Base-by-base conservation (phyloP, 2,888 invertebrate genomes). In the Eristalis intricaria region DNA sequence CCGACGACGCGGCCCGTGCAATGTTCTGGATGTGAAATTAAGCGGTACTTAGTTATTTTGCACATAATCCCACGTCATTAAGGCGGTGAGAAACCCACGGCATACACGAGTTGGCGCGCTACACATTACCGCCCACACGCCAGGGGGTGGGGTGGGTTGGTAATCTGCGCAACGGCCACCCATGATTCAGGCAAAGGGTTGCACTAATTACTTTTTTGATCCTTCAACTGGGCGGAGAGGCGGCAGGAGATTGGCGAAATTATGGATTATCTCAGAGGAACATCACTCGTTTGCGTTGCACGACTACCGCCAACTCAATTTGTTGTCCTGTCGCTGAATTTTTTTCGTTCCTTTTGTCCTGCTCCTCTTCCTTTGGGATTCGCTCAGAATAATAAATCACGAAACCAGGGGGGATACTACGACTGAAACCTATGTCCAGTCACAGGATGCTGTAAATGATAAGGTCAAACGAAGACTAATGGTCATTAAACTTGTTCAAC, bases 311-410 rank as follows among this genome's bases (percentile, higher is more conserved):
- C 50, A 50, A 50, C 50, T 19, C 50, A 73, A 38, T 70, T 70
- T 19, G 19, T 43, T 22, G 29, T 32, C 22, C 50, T 19, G 50
- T 50, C 50, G 50, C 50, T 19, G 50, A 50, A 19, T 19, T 1
- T 50, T 50, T 50, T 13, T 13, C 13, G 8, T 35, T 4, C 11
- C 35, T 11, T 10, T 35, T 10, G 2, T 32, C 7, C 8, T 32
- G 32, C 58, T 43, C 1, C 23, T 29, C 60, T 50, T 19, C 40
- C 10, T 38, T 38, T n/a, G 22, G 68, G 29, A 66, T 1, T 61
- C 26, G 35, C 10, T 38, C 66, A 19, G 56, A 73, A 68, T 80
- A 80, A 80, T 80, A 80, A 80, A 80, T 80, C 80, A 80, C 80
- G 22, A 8, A 32, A 10, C 8, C 32, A 32, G 32, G 64, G 23